phyloP scores from a whole-genome alignment of 2,888 invertebrate genomes.

The Drosophila nigricruria region DNA sequence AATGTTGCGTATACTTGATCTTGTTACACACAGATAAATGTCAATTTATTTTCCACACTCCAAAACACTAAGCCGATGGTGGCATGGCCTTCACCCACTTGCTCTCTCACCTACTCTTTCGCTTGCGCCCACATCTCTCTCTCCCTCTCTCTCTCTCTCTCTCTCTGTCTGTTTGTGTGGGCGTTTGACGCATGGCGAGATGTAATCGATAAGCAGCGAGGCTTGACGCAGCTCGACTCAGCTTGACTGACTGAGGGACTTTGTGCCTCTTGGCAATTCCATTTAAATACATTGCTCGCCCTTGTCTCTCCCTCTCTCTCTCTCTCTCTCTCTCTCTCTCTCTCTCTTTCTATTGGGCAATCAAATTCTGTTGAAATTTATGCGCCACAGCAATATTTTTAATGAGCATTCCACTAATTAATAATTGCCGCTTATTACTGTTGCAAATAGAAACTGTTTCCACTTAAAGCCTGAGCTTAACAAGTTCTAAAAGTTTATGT shows the following conservation, averaged over 20 bases:
- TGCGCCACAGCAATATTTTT: constrained; percentile 63
- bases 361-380: constrained; percentile 70
- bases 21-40: constrained; percentile 79
- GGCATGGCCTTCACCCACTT: constrained; percentile 53
- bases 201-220: constrained; percentile 75
- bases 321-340: neutral
- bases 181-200: constrained; percentile 56
- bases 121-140: neutral
- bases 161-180: constrained; percentile 20
- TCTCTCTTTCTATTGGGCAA: no score
- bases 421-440: constrained; percentile 55
- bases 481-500: neutral
- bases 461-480: neutral
- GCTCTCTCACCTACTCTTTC: neutral
- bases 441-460: constrained; percentile 6
- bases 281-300: constrained; percentile 51
- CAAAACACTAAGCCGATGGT: constrained; percentile 70
- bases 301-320: neutral
- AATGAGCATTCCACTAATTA: constrained; percentile 73
- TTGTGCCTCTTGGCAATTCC: constrained; percentile 62
- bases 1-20: constrained; percentile 78
- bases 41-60: constrained; percentile 81
- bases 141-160: neutral
- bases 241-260: constrained; percentile 29
- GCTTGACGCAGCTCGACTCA: constrained; percentile 58